Evolutionary conservation across 2,888 invertebrate species (phyloP).

Genomic region (Drosophila nr. medialis): DNA sequence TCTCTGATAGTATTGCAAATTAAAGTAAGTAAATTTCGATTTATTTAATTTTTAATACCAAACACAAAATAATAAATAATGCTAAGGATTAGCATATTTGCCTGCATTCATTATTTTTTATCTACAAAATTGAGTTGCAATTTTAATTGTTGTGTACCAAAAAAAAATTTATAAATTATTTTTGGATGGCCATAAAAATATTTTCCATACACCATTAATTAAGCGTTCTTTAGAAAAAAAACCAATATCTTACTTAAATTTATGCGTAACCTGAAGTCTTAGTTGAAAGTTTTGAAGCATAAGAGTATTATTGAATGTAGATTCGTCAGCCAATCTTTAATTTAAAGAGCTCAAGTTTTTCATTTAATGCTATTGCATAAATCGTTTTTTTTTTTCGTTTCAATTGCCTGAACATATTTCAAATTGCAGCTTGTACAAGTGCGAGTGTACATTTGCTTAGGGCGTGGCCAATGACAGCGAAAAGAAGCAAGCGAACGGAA

Average conservation of each 20-base stretch:
- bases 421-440: constrained; percentile 38
- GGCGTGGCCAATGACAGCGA: constrained; percentile 53
- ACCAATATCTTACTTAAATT: neutral
- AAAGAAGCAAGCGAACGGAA: constrained; percentile 34
- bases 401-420: constrained; percentile 76
- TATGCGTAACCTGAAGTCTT: neutral
- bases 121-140: neutral
- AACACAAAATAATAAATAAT: neutral
- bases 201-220: neutral
- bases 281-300: neutral
- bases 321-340: constrained; percentile 46
- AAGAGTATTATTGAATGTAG: neutral
- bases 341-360: constrained; percentile 69
- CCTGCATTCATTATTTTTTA: neutral
- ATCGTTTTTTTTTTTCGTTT: constrained; percentile 79
- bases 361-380: constrained; percentile 81
- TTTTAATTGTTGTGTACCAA: neutral
- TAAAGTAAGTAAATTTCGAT: constrained; percentile 9
- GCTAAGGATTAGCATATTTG: neutral
- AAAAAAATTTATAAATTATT: neutral
- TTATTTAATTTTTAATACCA: neutral
- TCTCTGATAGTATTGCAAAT: neutral
- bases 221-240: neutral
- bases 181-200: neutral
- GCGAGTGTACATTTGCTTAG: constrained; percentile 44